Evolutionary conservation across 1,140 invertebrate genomes (phyloP).

Genomic region (Drosophila ficusphila): DNA sequence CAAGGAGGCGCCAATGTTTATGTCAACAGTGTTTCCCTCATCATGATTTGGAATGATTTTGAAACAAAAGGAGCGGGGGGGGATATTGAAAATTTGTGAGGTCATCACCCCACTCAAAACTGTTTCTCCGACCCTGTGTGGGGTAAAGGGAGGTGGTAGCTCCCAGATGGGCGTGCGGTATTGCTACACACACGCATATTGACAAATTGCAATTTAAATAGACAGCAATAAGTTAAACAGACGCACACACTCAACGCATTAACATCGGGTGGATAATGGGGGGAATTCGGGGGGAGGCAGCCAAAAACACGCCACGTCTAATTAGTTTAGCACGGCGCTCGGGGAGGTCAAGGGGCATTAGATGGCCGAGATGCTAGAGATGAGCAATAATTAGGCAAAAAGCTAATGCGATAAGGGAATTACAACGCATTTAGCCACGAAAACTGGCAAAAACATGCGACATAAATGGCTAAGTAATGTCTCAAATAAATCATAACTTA

Average conservation of each 20-base stretch:
- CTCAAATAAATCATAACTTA: conserved; percentile 20
- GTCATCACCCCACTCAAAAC: too few relatives aligned
- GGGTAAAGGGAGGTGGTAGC: not conserved
- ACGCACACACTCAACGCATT: conserved; percentile 39
- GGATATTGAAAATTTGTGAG: too few relatives aligned
- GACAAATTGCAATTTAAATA: conserved; percentile 83
- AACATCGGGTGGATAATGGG: conserved; percentile 6
- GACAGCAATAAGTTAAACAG: conserved; percentile 80
- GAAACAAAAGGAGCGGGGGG: too few relatives aligned
- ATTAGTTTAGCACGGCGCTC: conserved; percentile 59
- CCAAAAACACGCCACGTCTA: conserved; percentile 75
- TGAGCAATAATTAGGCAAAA: conserved; percentile 44
- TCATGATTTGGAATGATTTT: too few relatives aligned
- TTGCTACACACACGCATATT: conserved; percentile 55
- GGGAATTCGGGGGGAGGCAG: conserved; percentile 10
- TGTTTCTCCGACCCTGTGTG: too few relatives aligned
- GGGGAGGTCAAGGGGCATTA: conserved; percentile 8
- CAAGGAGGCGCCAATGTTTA: too few relatives aligned
- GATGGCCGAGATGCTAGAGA: conserved; percentile 44
- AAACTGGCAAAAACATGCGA: conserved; percentile 1
- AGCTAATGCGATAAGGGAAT: conserved; percentile 39
- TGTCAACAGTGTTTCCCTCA: too few relatives aligned
- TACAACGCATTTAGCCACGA: conserved; percentile 13
- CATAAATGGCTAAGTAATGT: conserved; percentile 25
- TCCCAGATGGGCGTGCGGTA: conserved; percentile 36